Base-by-base conservation (phyloP, 53 echinoderm and acorn worm species). In the Holothuria scabra region DNA sequence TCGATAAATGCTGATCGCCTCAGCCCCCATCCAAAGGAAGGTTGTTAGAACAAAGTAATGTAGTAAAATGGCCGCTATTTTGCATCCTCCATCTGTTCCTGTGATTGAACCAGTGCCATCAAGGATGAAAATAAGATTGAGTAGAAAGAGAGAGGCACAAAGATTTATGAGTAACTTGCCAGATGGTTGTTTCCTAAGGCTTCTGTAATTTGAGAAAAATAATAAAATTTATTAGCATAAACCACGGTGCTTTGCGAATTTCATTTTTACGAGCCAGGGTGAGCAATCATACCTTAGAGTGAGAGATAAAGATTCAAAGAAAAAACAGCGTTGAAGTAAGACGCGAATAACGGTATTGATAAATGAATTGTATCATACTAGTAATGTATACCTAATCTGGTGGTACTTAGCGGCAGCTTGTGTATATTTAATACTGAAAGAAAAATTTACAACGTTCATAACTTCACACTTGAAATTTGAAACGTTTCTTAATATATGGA, bases 21-120 rank as follows among this genome's bases (percentile, higher is more conserved):
- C 95, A 80, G 89, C 90, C 38, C 86, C 90, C 95, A 95, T 95
- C 95, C 95, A 95, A 24, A 88, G 44, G 30, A 95, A 95, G 26
- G 95, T 92, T 38, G 90, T 69, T 35, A 95, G 79, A 23, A 90
- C 92, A 81, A 95, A 92, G 71, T 92, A 95, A 59, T 95, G 95
- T 48, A 95, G 60, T 59, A 84, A 82, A 56, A 95, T 92, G 85
- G 95, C 95, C 16, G 65, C 44, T 41, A 74, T 24, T 70, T 82
- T 85, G 69, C 90, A 89, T 9, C 80, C 86, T 12, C 87, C 83
- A 41, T 84, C 76, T 79, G 83, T 79, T 32, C 83, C 76, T 35
- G 86, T 90, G 46, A 92, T 56, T 29, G 66, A 48, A 30, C 86
- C 84, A 13, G 90, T 56, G 55, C 88, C 88, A 58, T 90, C 90